Base-by-base conservation (phyloP, 2,888 invertebrate species). In the Alsophila aescularia region DNA sequence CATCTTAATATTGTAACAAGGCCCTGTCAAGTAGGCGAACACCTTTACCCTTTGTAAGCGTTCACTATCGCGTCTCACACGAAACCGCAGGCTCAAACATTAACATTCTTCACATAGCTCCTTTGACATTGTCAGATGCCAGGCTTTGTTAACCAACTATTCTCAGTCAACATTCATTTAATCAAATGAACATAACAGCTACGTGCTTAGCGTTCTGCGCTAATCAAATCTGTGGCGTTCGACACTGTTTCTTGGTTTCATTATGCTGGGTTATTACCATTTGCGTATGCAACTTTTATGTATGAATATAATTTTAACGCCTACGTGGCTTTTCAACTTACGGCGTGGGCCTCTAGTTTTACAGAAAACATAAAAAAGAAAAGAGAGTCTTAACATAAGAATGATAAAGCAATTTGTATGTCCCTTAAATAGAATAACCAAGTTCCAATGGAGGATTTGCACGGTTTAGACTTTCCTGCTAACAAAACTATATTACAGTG, bases 111-210 rank as follows among this genome's bases (percentile, higher is more conserved):
- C 66, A 60, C 69, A 69, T 73, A 69, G 59, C 66, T 60, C 66
- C 70, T 70, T 79, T 79, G 76, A 70, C 72, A 73, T 69, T 73
- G 75, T 67, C 68, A 70, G 66, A 73, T 72, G 70, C 72, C 69
- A 69, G 67, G 64, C 57, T 72, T 71, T 72, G 50, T 56, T 56
- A 56, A 65, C 60, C 64, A 79, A 77, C 77, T 77, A 75, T 79
- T 79, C 66, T 49, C 66, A 73, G 72, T 75, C 76, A 77, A 73
- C 73, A 80, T 80, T 80, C 76, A 77, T 83, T 81, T 80, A 82
- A 82, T 82, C 75, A 79, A 80, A 81, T 78, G 80, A 78, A 79
- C 76, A 82, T 82, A 81, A 81, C 75, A 72, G 72, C 68, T 75
- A 81, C 83, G 83, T 83, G 82, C 72, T 69, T 69, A 55, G 78